Evolutionary conservation across 2,888 invertebrate species (phyloP).

Genomic region (Macrophya alboannulata): DNA sequence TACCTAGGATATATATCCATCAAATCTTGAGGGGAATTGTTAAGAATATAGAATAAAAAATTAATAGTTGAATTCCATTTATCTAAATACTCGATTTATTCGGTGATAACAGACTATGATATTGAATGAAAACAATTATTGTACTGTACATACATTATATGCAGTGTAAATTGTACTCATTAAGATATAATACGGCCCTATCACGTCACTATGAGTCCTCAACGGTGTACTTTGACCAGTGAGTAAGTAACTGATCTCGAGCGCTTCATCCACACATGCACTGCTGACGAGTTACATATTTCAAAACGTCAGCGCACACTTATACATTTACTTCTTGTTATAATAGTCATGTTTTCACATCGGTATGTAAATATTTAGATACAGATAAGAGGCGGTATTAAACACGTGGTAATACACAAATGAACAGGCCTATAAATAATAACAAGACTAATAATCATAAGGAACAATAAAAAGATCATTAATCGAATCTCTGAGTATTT

Average conservation of each 20-base stretch:
- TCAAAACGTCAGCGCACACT: neutral
- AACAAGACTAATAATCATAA: too few relatives aligned
- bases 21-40: neutral
- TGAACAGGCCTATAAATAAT: too few relatives aligned
- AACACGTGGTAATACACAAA: too few relatives aligned
- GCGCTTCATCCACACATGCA: neutral
- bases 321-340: neutral
- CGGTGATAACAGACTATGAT: neutral
- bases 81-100: neutral
- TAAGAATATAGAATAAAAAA: neutral
- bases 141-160: neutral
- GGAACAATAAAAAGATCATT: neutral
- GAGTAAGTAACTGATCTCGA: neutral
- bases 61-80: neutral
- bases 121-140: neutral
- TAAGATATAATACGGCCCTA: neutral
- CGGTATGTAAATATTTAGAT: neutral
- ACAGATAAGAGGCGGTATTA: neutral
- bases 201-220: constrained; percentile 5
- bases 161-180: neutral
- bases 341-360: neutral
- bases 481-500: neutral
- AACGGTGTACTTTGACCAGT: constrained; percentile 25
- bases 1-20: too few relatives aligned
- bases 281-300: neutral